phyloP scores from a whole-genome alignment of 2,113 vertebrate genomes.

The Scalopus aquaticus region DNA sequence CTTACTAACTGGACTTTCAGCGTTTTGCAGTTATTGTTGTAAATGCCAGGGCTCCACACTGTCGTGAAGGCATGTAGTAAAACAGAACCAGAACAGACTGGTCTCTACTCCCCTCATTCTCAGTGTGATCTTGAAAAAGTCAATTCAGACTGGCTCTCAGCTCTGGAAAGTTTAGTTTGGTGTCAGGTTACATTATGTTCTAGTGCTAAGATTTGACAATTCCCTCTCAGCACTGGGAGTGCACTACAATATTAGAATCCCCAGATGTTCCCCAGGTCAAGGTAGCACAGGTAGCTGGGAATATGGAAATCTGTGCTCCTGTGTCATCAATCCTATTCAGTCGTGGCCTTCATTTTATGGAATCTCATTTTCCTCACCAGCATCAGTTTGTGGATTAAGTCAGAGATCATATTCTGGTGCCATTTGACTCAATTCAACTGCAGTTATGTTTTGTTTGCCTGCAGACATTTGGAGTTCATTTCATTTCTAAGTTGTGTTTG shows the following conservation, averaged over 20 bases:
- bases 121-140: background rate
- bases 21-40: background rate
- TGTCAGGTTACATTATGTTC: background rate
- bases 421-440: background rate
- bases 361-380: background rate
- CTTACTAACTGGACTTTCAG: background rate
- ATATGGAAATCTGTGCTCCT: background rate
- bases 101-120: background rate
- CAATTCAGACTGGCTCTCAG: background rate
- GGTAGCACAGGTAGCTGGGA: background rate
- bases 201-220: background rate
- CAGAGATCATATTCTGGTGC: background rate
- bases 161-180: background rate
- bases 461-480: background rate
- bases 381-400: background rate
- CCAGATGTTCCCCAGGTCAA: background rate
- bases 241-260: background rate
- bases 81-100: accelerated
- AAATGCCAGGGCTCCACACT: background rate
- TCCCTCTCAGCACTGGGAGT: background rate
- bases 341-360: background rate
- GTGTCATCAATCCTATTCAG: background rate
- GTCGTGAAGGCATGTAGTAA: background rate
- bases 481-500: background rate
- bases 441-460: background rate